Percentiles rank a stretch among this genome's conserved stretches.
Conservation (phyloP, 2,797 vertebrate species). For the Megaceryle alcyon region DNA sequence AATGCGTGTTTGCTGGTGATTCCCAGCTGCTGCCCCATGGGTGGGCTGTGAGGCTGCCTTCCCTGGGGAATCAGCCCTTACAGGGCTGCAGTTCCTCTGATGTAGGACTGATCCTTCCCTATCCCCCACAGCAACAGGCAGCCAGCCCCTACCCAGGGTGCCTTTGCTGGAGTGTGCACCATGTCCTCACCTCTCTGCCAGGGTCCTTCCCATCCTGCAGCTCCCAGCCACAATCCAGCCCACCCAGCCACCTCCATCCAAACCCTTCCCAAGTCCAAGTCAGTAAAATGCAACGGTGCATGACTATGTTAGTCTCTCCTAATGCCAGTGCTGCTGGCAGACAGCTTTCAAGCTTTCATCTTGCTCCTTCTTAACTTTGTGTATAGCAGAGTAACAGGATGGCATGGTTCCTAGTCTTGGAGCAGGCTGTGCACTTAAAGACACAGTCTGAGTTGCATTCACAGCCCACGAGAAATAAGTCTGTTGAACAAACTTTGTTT, state of each 20-base stretch:
- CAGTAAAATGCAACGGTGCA: background rate
- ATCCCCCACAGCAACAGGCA: accelerated
- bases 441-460: background rate
- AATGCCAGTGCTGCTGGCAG: background rate
- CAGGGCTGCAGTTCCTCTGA: background rate
- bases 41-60: constrained; percentile 32
- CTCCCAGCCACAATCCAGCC: background rate
- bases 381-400: background rate
- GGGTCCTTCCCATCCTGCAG: background rate
- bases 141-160: background rate
- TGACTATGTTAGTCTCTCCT: background rate
- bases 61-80: background rate
- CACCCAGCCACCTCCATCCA: background rate
- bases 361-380: background rate
- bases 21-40: background rate
- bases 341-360: background rate
- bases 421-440: background rate
- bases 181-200: background rate
- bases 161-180: background rate
- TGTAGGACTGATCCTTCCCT: background rate
- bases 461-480: background rate
- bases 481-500: background rate
- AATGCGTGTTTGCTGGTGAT: background rate
- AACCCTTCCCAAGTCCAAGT: background rate
- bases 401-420: background rate